Base-by-base conservation (phyloP, 2,888 invertebrate genomes). In the Acleris laterana region DNA sequence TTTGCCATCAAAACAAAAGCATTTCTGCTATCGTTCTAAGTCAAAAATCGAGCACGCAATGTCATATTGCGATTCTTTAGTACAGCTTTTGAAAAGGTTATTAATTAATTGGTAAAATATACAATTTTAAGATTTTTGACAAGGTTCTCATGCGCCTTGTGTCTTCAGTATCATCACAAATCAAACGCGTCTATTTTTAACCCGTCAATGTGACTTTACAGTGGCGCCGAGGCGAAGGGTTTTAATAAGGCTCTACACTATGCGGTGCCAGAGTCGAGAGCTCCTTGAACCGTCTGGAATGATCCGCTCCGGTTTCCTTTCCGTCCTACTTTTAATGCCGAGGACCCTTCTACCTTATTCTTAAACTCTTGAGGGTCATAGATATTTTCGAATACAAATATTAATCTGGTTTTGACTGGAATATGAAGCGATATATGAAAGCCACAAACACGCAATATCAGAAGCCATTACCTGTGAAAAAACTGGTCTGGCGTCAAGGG, bases 241-340 rank as follows among this genome's bases (percentile, higher is more conserved):
- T 77, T 75, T 77, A 78, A 79, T 75, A 78, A 77, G 74, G 70
- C 76, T 63, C 78, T 77, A 71, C 76, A 73, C 70, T 38, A 69
- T 69, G 60, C 72, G 74, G 68, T 68, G 69, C 65, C 38, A 70
- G 60, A 58, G 68, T 60, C 63, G 61, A 77, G 72, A 49, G 76
- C 60, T 73, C 70, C 75, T 76, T 66, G 62, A 59, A 71, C 62
- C 68, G 59, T 68, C 69, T 62, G 65, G 71, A 63, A 71, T 70
- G 69, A 71, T 72, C 63, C 71, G 68, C 62, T 68, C 62, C 68
- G 71, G 71, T 71, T 77, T 74, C 72, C 74, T 72, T 63, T 67
- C 63, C 68, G 70, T 71, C 71, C 74, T 74, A 72, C 76, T 76
- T 74, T 71, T 72, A 71, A 72, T 72, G 69, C 65, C 38, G 64